Evolutionary conservation across 2,113 vertebrate species (phyloP), one percentile per base, ranked within the genome.

Genomic region (Sceloporus tristichus): DNA sequence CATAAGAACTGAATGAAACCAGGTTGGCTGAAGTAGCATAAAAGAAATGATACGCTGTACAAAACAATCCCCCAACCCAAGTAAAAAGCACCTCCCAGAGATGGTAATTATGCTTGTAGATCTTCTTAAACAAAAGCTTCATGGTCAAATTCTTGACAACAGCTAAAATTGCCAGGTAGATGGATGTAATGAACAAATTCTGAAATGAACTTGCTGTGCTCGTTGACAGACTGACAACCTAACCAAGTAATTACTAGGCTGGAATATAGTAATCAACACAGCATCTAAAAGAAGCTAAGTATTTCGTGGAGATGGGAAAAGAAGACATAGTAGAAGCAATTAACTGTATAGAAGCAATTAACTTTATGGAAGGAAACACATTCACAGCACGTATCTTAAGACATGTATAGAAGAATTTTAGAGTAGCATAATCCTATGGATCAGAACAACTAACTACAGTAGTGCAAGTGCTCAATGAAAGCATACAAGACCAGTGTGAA

Each of bases 291-390:
- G 59, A 62, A 82, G 79, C 71, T 68, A 76, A 83, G 80, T 23
- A 88, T 77, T 88, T 87, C 77, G 54, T 83, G n/a, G 62, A 83
- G 73, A 88, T 77, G 29, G 59, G 59, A 82, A 88, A 74, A 68
- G 73, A 68, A 82, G 29, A 83, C 73, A 83, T 13, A 77, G 80
- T 74, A 76, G 76, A 82, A 68, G 86, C 80, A 88, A 88, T 83
- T 88, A 88, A 82, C 71, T 76, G 27, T 48, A 65, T 27, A 83
- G 87, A 83, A 83, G 80, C 87, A 66, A 77, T 88, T 88, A 88
- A 66, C 80, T 77, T 34, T 74, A 68, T 76, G 29, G 86, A 66
- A 87, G 48, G 73, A 77, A 83, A 88, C 27, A n/a, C 21, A 56
- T 16, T 62, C 73, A 68, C 42, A 75, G 66, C 40, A 76, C 18